Conservation (phyloP, 2,888 invertebrate genomes). For the Holacanthella duospinosa region DNA sequence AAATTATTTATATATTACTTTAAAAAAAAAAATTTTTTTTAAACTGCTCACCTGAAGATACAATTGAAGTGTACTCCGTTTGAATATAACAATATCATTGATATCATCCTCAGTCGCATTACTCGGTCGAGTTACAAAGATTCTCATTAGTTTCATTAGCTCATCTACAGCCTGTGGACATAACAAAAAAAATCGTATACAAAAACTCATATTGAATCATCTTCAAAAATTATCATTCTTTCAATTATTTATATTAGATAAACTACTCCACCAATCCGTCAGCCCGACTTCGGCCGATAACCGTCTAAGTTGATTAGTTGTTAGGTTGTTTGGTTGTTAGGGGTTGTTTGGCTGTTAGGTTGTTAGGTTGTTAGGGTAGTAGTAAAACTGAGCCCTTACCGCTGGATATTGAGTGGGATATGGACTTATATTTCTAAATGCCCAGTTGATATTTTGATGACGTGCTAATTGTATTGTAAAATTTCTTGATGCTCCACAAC, state of each 20-base stretch:
- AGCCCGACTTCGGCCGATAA: too few species aligned
- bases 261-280: too few species aligned
- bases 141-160: slow-evolving; percentile 75
- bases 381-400: slow-evolving; percentile 43
- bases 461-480: slow-evolving; percentile 78
- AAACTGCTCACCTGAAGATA: slow-evolving; percentile 57
- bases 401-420: slow-evolving; percentile 85
- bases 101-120: slow-evolving; percentile 65
- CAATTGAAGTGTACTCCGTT: slow-evolving; percentile 73
- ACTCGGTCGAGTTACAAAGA: slow-evolving; percentile 73
- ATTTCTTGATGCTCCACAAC: slow-evolving; percentile 74
- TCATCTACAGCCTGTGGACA: slow-evolving; percentile 69
- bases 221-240: background rate
- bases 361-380: too few species aligned
- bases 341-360: too few species aligned
- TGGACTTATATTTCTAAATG: slow-evolving; percentile 91
- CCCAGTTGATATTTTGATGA: slow-evolving; percentile 94
- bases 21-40: background rate
- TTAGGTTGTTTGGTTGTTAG: background rate
- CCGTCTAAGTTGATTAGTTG: too few species aligned
- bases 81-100: slow-evolving; percentile 72
- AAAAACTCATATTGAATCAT: slow-evolving; percentile 4
- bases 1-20: too few species aligned
- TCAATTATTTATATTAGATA: background rate
- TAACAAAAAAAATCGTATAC: slow-evolving; percentile 4